Evolutionary conservation across 2,113 vertebrate species (phyloP).

Genomic region (Proterorhinus semilunaris): DNA sequence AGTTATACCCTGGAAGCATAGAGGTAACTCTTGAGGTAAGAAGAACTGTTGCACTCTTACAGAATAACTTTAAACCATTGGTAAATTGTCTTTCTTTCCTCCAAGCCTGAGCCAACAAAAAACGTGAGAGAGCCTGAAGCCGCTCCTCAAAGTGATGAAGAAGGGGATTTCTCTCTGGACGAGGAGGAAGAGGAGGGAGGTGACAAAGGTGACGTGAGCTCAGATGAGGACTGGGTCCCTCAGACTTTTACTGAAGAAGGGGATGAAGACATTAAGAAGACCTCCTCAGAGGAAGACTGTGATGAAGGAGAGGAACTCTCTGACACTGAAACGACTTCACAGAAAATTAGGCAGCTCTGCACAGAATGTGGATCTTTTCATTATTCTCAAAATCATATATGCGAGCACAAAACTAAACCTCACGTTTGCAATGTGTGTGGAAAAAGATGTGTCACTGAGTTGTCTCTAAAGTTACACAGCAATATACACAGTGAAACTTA

Average conservation of each 20-base stretch:
- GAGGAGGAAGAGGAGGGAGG: background rate
- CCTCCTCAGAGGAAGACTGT: background rate
- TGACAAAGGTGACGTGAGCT: background rate
- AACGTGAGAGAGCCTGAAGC: constrained; percentile 1
- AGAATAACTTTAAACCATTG: background rate
- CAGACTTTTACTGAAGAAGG: background rate
- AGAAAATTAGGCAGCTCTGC: constrained; percentile 36
- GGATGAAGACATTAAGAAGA: background rate
- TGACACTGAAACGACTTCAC: background rate
- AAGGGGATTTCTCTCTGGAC: constrained; percentile 6
- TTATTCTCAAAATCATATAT: constrained; percentile 32
- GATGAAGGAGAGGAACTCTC: background rate
- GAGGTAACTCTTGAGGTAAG: constrained; percentile 7
- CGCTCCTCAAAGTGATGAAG: constrained; percentile 22
- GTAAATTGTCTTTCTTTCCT: constrained; percentile 17
- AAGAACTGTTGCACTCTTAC: background rate
- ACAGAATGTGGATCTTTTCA: constrained; percentile 55
- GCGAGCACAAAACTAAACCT: constrained; percentile 53
- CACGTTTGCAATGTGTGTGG: constrained; percentile 57
- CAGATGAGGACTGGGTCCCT: constrained; percentile 4
- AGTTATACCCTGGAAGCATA: background rate
- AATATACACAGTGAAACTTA: constrained; percentile 44
- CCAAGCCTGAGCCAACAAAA: constrained; percentile 10
- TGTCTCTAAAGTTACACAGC: constrained; percentile 33
- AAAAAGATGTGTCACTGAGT: constrained; percentile 35